Conservation (phyloP, 2,797 vertebrate genomes). For the Huso huso region DNA sequence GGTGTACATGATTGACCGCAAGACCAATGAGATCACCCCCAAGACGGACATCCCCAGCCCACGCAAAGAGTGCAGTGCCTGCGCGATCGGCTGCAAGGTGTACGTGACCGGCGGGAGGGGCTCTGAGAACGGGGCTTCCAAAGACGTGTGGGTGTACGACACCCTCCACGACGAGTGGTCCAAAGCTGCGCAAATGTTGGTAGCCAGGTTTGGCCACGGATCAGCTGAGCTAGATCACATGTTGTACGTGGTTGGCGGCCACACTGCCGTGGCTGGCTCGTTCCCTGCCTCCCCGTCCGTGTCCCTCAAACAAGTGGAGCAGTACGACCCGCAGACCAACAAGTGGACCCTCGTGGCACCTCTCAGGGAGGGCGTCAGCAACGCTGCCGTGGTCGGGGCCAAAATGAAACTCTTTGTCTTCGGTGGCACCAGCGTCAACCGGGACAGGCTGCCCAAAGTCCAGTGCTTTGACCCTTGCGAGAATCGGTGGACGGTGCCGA, state of each 20-base stretch:
- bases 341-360: slow-evolving; percentile 79
- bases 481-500: slow-evolving; percentile 71
- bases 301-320: slow-evolving; percentile 77
- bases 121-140: slow-evolving; percentile 74
- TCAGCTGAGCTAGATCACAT: slow-evolving; percentile 71
- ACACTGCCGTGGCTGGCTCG: slow-evolving; percentile 68
- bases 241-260: slow-evolving; percentile 72
- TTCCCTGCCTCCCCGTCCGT: slow-evolving; percentile 78
- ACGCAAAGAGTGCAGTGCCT: slow-evolving; percentile 75
- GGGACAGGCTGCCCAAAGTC: slow-evolving; percentile 73
- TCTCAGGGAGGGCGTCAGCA: slow-evolving; percentile 72
- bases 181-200: slow-evolving; percentile 71
- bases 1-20: slow-evolving; percentile 74
- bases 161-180: slow-evolving; percentile 79
- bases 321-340: slow-evolving; percentile 74
- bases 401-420: slow-evolving; percentile 79
- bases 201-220: slow-evolving; percentile 73
- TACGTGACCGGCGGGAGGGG: slow-evolving; percentile 74
- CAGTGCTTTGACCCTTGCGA: slow-evolving; percentile 74
- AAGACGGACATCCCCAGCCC: slow-evolving; percentile 78
- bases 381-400: slow-evolving; percentile 71
- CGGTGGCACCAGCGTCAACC: slow-evolving; percentile 70
- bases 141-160: slow-evolving; percentile 80
- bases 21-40: slow-evolving; percentile 70
- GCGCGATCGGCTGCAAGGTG: slow-evolving; percentile 76